These are phyloP conservation scores for Dipodomys ordii DNA, from an alignment of 2,113 vertebrate genomes.

Conservation along the genomic window DNA sequence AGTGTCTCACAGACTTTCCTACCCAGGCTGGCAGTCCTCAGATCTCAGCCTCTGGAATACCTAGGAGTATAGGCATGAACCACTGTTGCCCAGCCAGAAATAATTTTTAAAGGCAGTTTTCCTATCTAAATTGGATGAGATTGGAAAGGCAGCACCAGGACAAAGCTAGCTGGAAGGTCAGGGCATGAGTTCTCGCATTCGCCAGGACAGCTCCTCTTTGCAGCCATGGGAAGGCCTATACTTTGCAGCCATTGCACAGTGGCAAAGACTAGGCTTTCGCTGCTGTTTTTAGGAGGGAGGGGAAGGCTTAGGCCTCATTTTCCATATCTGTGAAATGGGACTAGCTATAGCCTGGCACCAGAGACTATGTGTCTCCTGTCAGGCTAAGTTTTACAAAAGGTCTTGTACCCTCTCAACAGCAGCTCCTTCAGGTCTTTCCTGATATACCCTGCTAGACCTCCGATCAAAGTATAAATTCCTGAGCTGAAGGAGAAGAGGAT, in stretches of 20 bases:
- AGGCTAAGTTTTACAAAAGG: background rate
- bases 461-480: background rate
- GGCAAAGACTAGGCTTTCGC: background rate
- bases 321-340: constrained; percentile 28
- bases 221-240: background rate
- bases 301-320: background rate
- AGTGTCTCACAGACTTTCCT: too few relatives aligned
- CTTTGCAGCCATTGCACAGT: background rate
- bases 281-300: background rate
- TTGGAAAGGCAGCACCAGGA: background rate
- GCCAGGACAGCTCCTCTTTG: background rate
- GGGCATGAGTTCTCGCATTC: background rate
- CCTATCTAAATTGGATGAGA: background rate
- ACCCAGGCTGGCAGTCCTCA: too few relatives aligned
- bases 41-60: too few relatives aligned
- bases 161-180: background rate
- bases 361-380: background rate
- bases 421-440: background rate
- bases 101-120: constrained; percentile 36
- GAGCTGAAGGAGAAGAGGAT: background rate
- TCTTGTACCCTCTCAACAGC: background rate
- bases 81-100: background rate
- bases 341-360: background rate
- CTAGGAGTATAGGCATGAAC: too few relatives aligned
- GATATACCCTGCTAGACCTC: background rate